Evolutionary conservation across 2,113 vertebrate species (phyloP), one percentile per base, ranked within the genome.

Genomic region (Nothoprocta pentlandii): DNA sequence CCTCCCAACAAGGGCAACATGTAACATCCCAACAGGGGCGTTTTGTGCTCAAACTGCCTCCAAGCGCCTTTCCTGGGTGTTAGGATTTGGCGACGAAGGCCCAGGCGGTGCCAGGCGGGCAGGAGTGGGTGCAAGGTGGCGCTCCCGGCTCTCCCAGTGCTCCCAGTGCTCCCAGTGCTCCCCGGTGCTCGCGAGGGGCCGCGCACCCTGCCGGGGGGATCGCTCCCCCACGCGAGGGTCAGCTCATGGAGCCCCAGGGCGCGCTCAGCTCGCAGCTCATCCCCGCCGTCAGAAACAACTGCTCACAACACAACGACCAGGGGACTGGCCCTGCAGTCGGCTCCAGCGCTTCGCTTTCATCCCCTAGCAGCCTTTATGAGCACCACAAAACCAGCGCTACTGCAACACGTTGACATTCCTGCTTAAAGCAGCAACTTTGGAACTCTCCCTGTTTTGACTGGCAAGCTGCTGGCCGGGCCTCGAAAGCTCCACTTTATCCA

Each of bases 181-280:
- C 36, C 36, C 36, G 36, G 36, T 8, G 36, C 36, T 39, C 36
- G 7, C 36, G 36, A 39, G 36, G 36, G 8, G 36, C 36, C 36
- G 36, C 36, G 7, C 36, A 8, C 36, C 36, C 36, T 39, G 36
- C 36, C 36, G 36, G 36, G 36, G 36, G 36, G 36, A 39, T 39
- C 36, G 42, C 8, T 44, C 42, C 42, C 42, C 11, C 42, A 44
- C 42, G 42, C 42, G 12, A 44, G 42, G 42, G 5, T 12, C 42
- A 44, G 42, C 42, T 39, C 36, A 39, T 39, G 36, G 36, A 39
- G 36, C 36, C 36, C 36, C 36, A 39, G 36, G 10, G n/a, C 26
- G 36, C 5, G 5, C 1, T 4, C 1, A 1, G 41, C 4, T 32
- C 82, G 44, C 47, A 30, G 1, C 23, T 12, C 39, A 39, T 53